Evolutionary conservation across 2,797 vertebrate species (phyloP).

Genomic region (Bufotes viridis): DNA sequence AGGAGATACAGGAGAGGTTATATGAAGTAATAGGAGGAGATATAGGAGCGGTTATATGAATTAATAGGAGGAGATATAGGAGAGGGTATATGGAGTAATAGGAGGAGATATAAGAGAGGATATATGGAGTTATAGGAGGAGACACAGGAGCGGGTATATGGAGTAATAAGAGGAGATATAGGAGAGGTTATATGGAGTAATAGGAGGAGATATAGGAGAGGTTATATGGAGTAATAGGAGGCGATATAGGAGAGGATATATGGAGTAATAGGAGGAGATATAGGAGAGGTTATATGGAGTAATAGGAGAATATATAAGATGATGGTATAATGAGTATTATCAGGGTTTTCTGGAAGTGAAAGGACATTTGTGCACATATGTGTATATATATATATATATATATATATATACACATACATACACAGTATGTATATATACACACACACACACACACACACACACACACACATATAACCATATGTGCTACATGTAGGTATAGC

Average conservation of each 20-base stretch:
- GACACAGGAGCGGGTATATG: background rate
- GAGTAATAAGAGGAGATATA: background rate
- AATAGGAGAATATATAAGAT: background rate
- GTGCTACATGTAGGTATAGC: background rate
- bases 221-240: background rate
- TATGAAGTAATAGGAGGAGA: conserved; percentile 14
- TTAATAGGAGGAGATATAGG: conserved; percentile 13
- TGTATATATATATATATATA: no score
- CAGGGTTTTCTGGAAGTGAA: background rate
- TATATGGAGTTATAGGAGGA: conserved; percentile 12
- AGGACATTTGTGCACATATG: background rate
- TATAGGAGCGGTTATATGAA: background rate
- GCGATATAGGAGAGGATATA: background rate
- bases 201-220: background rate
- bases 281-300: background rate
- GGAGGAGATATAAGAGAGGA: background rate
- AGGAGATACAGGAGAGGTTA: conserved; percentile 2
- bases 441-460: background rate
- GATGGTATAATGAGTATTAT: background rate
- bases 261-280: background rate
- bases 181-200: background rate
- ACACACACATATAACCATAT: background rate
- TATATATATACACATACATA: background rate
- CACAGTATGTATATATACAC: no score
- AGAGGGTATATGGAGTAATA: background rate